Evolutionary conservation across 1,140 invertebrate species (phyloP), one percentile per base, ranked within the genome.

Genomic region (Brachionus koreanus): DNA sequence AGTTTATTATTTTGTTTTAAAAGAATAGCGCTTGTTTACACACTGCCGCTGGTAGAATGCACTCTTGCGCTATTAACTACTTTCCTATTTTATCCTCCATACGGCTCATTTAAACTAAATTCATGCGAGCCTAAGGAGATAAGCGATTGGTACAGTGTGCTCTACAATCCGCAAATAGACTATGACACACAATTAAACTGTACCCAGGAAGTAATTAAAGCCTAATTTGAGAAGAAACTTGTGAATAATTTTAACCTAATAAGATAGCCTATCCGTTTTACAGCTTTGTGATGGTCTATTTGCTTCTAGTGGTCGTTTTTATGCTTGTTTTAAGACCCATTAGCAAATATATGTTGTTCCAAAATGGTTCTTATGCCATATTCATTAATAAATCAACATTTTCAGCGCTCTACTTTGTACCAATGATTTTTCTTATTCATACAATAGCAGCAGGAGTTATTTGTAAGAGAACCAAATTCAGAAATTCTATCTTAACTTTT

Each of bases 221-320:
- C 10, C 5, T 13, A 33, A 6, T 19, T 5, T 25, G n/a, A 16
- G 33, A 7, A 52, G 2, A 12, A 5, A 10, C 6, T 43, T 57
- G 19, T 52, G 3, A 25, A n/a, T 35, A 25, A 63, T 19, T 37
- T 57, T 0, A 9, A 13, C 13, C 57, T 79, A n/a, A n/a, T n/a
- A 39, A 79, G 76, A 42, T 79, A 23, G 76, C 57, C 12, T 79
- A 61, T 65, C 76, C 76, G 0, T 65, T 79, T n/a, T 79, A 79
- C 49, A 79, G 49, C 16, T 35, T 79, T n/a, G 76, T 79, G 4
- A 79, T 79, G 76, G 46, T 79, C 2, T 79, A 35, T 63, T 61
- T 61, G 6, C 33, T 79, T 0, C 23, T 61, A 57, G 61, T 39
- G n/a, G 39, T 65, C 33, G n/a, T 63, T 4, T 39, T 16, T 19